phyloP scores from a whole-genome alignment of 2,888 invertebrate species.

The Phania funesta region DNA sequence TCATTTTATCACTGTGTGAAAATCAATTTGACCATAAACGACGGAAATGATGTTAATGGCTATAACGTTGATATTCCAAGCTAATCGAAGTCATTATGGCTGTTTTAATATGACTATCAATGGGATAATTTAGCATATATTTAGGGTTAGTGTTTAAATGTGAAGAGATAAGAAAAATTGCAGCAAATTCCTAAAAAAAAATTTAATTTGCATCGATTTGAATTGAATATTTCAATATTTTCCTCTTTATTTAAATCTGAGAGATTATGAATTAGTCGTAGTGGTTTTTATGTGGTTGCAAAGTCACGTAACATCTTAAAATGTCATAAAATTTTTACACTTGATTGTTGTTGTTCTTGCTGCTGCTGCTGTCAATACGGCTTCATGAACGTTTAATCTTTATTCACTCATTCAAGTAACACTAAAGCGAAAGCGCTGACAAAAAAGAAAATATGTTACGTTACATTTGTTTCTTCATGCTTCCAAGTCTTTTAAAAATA shows the following conservation, averaged over 20 bases:
- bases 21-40: constrained; percentile 51
- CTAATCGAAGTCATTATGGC: constrained; percentile 24
- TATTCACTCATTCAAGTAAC: constrained; percentile 44
- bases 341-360: neutral
- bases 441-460: neutral
- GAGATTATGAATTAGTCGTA: neutral
- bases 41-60: constrained; percentile 22
- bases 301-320: constrained; percentile 47
- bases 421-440: neutral
- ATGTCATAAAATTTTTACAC: constrained; percentile 1
- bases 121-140: neutral
- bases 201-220: neutral
- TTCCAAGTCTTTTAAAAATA: neutral
- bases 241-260: neutral
- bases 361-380: constrained; percentile 33
- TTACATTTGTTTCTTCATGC: neutral
- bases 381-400: constrained; percentile 39
- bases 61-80: constrained; percentile 23
- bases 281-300: constrained; percentile 48
- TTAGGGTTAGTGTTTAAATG: too few relatives aligned
- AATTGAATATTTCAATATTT: neutral
- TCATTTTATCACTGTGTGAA: constrained; percentile 50
- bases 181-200: too few relatives aligned
- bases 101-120: neutral
- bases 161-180: too few relatives aligned